Conservation (phyloP, 2,797 vertebrate genomes). For the Muraenolepis orangiensis region DNA sequence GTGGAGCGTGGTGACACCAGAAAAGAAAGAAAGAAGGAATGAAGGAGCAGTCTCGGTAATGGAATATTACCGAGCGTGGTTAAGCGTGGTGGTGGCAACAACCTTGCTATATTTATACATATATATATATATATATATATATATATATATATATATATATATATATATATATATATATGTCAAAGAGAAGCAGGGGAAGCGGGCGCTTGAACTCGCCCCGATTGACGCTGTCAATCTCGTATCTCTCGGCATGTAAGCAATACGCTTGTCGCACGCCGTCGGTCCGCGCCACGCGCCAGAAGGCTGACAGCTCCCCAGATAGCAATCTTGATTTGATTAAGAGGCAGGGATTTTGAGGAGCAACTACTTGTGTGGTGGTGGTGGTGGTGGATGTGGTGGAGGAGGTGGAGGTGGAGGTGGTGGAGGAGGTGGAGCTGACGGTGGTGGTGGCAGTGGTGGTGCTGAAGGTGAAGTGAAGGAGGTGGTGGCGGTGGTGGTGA, state of each 20-base stretch:
- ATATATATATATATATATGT: too few species aligned
- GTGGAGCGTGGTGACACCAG: neutral
- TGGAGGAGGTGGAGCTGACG: slow-evolving; percentile 28
- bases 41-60: too few species aligned
- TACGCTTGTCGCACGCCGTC: slow-evolving; percentile 50
- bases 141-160: too few species aligned
- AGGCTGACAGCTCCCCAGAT: slow-evolving; percentile 73
- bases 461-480: slow-evolving; percentile 18
- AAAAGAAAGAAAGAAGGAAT: too few species aligned
- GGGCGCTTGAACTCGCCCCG: slow-evolving; percentile 49
- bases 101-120: too few species aligned
- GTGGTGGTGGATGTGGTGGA: slow-evolving; percentile 49
- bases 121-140: too few species aligned
- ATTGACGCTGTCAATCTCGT: slow-evolving; percentile 65
- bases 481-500: slow-evolving; percentile 17
- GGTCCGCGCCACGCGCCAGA: slow-evolving; percentile 60
- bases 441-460: neutral
- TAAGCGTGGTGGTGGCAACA: too few species aligned
- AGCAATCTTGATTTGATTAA: slow-evolving; percentile 89
- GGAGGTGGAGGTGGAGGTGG: slow-evolving; percentile 61
- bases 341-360: slow-evolving; percentile 67
- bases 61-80: neutral
- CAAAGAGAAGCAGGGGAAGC: slow-evolving; percentile 48
- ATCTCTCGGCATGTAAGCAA: slow-evolving; percentile 64
- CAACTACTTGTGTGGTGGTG: slow-evolving; percentile 14